phyloP scores from a whole-genome alignment of 2,113 vertebrate genomes.

The Callaeas wilsoni region DNA sequence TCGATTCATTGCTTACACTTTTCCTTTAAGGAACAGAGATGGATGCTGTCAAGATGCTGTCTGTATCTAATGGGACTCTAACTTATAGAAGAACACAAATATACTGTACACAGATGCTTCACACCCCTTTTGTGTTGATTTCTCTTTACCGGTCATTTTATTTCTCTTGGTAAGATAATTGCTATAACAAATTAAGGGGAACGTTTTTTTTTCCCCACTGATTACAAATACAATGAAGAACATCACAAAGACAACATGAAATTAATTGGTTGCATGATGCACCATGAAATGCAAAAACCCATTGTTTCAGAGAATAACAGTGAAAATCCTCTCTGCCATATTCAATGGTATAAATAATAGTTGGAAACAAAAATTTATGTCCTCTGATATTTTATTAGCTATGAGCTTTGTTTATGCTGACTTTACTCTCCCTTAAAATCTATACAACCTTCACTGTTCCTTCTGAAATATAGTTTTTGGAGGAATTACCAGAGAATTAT shows the following conservation, averaged over 20 bases:
- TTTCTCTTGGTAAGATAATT: neutral
- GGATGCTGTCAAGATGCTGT: slow-evolving; percentile 30
- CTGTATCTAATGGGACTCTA: neutral
- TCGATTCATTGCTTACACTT: slow-evolving; percentile 4
- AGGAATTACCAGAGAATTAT: neutral
- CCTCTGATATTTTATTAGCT: neutral
- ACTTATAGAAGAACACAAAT: neutral
- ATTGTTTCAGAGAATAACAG: neutral
- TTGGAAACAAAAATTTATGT: neutral
- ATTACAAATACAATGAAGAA: neutral
- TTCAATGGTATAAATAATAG: neutral
- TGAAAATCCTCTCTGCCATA: neutral
- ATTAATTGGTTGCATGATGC: neutral
- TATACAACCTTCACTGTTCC: neutral
- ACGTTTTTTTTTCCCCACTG: neutral
- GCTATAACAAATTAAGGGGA: neutral
- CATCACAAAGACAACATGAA: neutral
- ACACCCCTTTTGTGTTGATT: neutral
- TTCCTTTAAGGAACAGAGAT: slow-evolving; percentile 8
- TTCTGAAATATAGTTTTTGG: neutral
- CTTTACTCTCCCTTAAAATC: neutral
- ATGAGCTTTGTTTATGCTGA: neutral
- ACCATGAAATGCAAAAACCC: neutral
- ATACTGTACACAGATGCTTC: neutral
- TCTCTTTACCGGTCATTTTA: neutral